Conservation (phyloP, 2,888 invertebrate genomes). For the Parelbella ahira region DNA sequence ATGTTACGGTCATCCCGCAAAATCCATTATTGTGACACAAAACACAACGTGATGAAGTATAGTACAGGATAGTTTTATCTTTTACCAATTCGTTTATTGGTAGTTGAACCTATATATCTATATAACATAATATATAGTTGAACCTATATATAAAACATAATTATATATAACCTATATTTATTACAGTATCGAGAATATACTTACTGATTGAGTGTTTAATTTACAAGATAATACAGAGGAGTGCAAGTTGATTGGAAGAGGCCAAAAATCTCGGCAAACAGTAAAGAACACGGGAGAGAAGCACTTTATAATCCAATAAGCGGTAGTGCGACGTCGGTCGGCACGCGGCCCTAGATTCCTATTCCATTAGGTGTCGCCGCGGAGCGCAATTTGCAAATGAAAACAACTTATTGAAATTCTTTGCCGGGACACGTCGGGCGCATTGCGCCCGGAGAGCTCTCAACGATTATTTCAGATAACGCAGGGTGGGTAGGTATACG, state of each 20-base stretch:
- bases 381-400: constrained; percentile 78
- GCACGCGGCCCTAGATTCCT: constrained; percentile 61
- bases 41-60: too few species aligned
- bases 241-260: constrained; percentile 3
- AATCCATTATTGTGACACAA: too few species aligned
- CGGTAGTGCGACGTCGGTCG: constrained; percentile 42
- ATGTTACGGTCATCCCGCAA: too few species aligned
- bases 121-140: too few species aligned
- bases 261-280: constrained; percentile 13
- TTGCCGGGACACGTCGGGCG: constrained; percentile 52
- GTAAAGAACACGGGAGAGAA: constrained; percentile 26
- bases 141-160: too few species aligned
- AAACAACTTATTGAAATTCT: constrained; percentile 81
- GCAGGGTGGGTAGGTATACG: constrained; percentile 44
- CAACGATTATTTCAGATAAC: constrained; percentile 38
- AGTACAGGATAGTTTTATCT: too few species aligned
- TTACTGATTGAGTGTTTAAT: too few species aligned
- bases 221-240: too few species aligned
- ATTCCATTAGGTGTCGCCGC: constrained; percentile 75
- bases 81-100: too few species aligned
- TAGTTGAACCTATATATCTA: too few species aligned
- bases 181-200: too few species aligned
- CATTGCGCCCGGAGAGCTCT: constrained; percentile 23
- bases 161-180: too few species aligned
- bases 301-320: constrained; percentile 65